Evolutionary conservation across 1,140 invertebrate species (phyloP).

Genomic region (Penaeus vannamei): DNA sequence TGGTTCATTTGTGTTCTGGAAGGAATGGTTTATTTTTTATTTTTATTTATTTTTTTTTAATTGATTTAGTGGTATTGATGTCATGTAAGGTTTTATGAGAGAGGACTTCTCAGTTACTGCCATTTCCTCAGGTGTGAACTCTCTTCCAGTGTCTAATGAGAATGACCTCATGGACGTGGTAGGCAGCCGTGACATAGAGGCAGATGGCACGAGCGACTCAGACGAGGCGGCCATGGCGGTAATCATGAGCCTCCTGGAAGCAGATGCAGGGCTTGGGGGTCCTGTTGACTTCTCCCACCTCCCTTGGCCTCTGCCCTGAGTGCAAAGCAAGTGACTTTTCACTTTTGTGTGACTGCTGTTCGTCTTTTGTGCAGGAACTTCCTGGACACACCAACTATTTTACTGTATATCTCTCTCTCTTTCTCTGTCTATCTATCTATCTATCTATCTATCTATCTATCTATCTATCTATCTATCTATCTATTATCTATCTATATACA

Average conservation of each 20-base stretch:
- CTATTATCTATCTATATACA: too few species aligned
- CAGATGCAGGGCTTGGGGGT: constrained; percentile 82
- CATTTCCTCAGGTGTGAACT: neutral
- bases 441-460: too few species aligned
- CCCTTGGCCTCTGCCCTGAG: constrained; percentile 87
- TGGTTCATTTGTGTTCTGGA: neutral
- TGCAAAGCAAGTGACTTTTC: neutral
- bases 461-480: too few species aligned
- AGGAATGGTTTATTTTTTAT: neutral
- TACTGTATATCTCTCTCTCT: too few species aligned
- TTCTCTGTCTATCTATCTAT: too few species aligned
- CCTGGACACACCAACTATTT: too few species aligned
- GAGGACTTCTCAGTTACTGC: too few species aligned
- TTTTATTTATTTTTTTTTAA: too few species aligned
- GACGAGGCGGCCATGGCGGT: constrained; percentile 93
- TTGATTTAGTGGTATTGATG: too few species aligned
- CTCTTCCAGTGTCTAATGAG: constrained; percentile 53
- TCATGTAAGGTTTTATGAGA: too few species aligned
- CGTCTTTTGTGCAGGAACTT: neutral
- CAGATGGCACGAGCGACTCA: constrained; percentile 68
- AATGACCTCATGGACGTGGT: constrained; percentile 65
- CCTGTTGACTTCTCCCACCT: constrained; percentile 89
- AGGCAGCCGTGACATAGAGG: constrained; percentile 55
- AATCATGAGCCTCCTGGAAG: constrained; percentile 92
- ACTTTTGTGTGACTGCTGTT: neutral